Conservation (phyloP, 35 echinoderm and acorn worm genomes). For the Strongylocentrotus purpuratus region DNA sequence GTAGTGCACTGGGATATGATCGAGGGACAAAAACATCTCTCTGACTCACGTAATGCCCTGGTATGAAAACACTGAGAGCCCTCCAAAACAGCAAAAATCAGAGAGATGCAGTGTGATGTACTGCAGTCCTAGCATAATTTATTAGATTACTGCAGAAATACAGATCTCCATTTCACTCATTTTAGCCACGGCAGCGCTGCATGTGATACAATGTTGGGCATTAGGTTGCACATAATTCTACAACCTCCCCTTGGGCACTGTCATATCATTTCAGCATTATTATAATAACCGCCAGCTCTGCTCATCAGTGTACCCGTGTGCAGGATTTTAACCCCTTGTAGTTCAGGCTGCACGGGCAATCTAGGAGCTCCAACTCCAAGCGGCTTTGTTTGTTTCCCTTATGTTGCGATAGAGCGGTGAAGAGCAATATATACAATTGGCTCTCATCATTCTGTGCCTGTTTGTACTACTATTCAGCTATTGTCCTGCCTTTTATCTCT, state of each 20-base stretch:
- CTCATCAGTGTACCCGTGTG: neutral
- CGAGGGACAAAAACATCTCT: neutral
- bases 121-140: slow-evolving; percentile 8
- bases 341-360: neutral
- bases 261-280: slow-evolving; percentile 45
- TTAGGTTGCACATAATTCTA: slow-evolving; percentile 34
- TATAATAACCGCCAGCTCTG: slow-evolving; percentile 8
- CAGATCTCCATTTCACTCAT: neutral
- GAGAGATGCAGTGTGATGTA: slow-evolving; percentile 1
- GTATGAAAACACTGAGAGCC: neutral
- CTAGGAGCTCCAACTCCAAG: neutral
- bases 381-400: slow-evolving; percentile 5
- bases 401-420: slow-evolving; percentile 8
- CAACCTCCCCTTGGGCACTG: neutral
- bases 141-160: slow-evolving; percentile 22
- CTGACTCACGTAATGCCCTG: neutral
- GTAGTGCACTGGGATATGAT: neutral
- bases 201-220: slow-evolving; percentile 27
- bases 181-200: neutral
- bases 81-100: neutral
- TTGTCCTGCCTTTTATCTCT: slow-evolving; percentile 1
- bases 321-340: neutral
- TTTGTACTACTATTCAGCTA: slow-evolving; percentile 26
- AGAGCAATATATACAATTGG: slow-evolving; percentile 41
- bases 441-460: neutral